These are phyloP conservation scores for Micromussa lordhowensis DNA, from an alignment of 92 coral and sea anemone species.

Conservation along the genomic window DNA sequence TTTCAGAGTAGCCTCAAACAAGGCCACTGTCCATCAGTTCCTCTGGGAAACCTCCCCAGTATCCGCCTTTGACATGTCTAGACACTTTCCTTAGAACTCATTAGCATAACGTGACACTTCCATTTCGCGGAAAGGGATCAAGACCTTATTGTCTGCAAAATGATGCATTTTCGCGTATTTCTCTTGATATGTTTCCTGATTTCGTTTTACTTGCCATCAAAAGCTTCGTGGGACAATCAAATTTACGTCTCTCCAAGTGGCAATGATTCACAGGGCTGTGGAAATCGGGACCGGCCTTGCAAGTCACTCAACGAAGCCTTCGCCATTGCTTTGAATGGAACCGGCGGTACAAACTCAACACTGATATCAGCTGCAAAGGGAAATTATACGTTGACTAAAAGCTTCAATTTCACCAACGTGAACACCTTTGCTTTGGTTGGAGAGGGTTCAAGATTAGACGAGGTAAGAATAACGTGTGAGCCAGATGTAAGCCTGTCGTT, in stretches of 20 bases:
- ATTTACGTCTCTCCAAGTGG: conserved; percentile 59
- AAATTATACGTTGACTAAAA: conserved; percentile 69
- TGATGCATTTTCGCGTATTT: not conserved
- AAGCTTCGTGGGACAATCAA: conserved; percentile 3
- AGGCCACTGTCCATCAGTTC: too few relatives aligned
- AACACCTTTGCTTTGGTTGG: conserved; percentile 77
- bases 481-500: conserved; percentile 78
- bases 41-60: not conserved
- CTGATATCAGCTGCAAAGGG: conserved; percentile 66
- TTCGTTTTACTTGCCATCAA: not conserved
- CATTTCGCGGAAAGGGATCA: too few relatives aligned
- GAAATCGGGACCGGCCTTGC: conserved; percentile 33
- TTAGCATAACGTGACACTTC: not conserved
- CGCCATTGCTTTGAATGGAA: not conserved
- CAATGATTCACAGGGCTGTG: conserved; percentile 46
- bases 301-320: conserved; percentile 42
- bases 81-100: not conserved
- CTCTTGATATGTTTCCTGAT: not conserved
- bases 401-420: conserved; percentile 60
- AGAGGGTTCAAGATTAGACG: conserved; percentile 45
- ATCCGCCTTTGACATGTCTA: not conserved
- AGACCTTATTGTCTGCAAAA: not conserved
- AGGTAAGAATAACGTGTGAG: conserved; percentile 61
- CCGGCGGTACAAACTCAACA: conserved; percentile 54
- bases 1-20: too few relatives aligned